Evolutionary conservation across 2,888 invertebrate species (phyloP).

Genomic region (Callyntrura guangdongensis): DNA sequence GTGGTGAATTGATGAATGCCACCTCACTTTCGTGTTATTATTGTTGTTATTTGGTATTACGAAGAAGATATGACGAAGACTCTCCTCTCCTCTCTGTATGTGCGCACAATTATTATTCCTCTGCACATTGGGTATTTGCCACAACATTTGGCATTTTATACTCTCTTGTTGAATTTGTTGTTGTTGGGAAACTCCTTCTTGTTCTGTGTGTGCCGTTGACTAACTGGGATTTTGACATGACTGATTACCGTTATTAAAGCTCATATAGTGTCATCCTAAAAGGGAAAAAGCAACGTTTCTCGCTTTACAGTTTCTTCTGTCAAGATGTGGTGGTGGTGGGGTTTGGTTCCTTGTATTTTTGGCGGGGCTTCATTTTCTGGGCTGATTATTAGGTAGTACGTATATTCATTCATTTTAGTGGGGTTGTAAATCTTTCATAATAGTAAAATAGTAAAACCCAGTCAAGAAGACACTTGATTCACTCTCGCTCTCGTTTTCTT

Average conservation of each 20-base stretch:
- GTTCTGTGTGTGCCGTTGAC: background rate
- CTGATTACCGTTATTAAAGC: conserved; percentile 77
- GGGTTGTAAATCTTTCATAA: conserved; percentile 4
- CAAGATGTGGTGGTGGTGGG: background rate
- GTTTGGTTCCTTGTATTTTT: background rate
- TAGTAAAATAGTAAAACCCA: background rate
- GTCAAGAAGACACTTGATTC: background rate
- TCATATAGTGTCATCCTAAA: conserved; percentile 72
- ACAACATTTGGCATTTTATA: background rate
- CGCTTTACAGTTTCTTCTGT: background rate
- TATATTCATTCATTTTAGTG: background rate
- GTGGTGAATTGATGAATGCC: background rate
- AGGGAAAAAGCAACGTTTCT: conserved; percentile 15
- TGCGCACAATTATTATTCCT: conserved; percentile 11
- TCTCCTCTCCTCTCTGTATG: no score
- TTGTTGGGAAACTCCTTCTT: conserved; percentile 54
- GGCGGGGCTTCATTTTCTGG: background rate
- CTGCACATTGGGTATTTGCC: conserved; percentile 29
- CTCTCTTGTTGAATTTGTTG: background rate
- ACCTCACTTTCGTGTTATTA: conserved; percentile 57
- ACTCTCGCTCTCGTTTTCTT: background rate
- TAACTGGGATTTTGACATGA: conserved; percentile 63
- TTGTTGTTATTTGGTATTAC: background rate
- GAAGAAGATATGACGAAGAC: background rate
- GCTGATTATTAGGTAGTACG: background rate